Evolutionary conservation across 1,140 invertebrate genomes (phyloP).

Genomic region (Maniola jurtina): DNA sequence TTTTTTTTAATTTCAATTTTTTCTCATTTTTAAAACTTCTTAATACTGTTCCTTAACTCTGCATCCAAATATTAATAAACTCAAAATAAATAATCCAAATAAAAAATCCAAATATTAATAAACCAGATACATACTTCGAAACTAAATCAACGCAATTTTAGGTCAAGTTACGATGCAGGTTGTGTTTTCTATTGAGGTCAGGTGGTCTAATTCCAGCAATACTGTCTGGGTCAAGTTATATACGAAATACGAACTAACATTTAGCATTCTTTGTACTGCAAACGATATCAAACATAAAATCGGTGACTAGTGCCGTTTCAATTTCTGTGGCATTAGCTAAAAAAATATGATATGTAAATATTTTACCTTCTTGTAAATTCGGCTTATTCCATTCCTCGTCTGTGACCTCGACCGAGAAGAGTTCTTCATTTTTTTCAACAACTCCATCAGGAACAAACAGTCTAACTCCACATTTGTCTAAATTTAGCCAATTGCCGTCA

Average conservation of each 20-base stretch:
- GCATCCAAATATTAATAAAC: no score
- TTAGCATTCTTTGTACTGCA: neutral
- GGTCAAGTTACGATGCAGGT: slow-evolving; percentile 23
- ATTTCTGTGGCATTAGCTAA: no score
- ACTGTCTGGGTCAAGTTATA: slow-evolving; percentile 12
- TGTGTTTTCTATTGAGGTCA: neutral
- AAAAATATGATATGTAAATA: neutral
- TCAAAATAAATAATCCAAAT: no score
- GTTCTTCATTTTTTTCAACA: slow-evolving; percentile 80
- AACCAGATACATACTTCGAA: neutral
- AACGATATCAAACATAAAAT: no score
- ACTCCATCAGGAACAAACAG: slow-evolving; percentile 85
- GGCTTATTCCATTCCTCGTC: slow-evolving; percentile 85
- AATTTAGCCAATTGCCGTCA: slow-evolving; percentile 81
- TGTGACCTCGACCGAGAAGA: slow-evolving; percentile 84
- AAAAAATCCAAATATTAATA: neutral
- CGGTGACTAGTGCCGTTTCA: no score
- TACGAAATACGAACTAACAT: neutral
- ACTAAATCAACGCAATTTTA: neutral
- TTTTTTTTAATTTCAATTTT: no score
- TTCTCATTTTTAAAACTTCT: no score
- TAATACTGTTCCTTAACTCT: no score
- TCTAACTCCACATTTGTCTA: slow-evolving; percentile 84
- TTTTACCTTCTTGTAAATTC: slow-evolving; percentile 82
- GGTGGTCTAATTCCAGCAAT: neutral